Evolutionary conservation across 1,140 invertebrate genomes (phyloP), one percentile per base, ranked within the genome.

Genomic region (Agrilus planipennis): DNA sequence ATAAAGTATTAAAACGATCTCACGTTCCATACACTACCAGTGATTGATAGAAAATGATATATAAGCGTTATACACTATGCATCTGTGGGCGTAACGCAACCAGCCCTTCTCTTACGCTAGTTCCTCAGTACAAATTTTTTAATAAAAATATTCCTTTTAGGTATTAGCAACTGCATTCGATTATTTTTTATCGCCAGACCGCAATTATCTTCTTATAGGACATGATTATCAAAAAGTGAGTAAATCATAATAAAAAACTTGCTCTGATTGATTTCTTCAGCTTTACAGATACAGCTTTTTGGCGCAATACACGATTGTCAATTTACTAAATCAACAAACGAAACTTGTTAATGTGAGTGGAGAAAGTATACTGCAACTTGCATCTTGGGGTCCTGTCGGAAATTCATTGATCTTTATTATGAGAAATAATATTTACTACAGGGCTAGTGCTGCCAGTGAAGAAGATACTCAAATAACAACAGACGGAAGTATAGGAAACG

Each of bases 381-480:
- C 75, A 21, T 62, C 67, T 1, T 90, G 85, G 84, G 75, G 77
- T 1, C 81, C 84, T 0, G 55, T 62, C 0, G 77, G 76, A 6
- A 82, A 83, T 53, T 70, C 71, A 1, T 55, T 85, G 28, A 76
- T 81, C 11, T 87, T 82, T 55, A 84, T 93, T 0, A 73, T 76
- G 45, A 64, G 75, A 28, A 90, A 91, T 57, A 83, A 92, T 55
- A 78, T 93, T 39, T 89, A 44, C 23, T 54, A 57, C 21, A 49
- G 47, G 38, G 1, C 22, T 10, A 20, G 18, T 19, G 47, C 42
- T 2, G 34, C 39, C n/a, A 30, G 39, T 9, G 29, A 41, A 1
- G 29, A 34, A 10, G 20, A 11, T 2, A 28, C 30, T 11, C 29
- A 38, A 20, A 32, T 81, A 18, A 79, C 79, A 1, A 61, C 55